A percentile compares a stretch with the other conserved stretches of the same genome.
Conservation (phyloP, 2,797 vertebrate genomes). For the Podarcis lilfordi region DNA sequence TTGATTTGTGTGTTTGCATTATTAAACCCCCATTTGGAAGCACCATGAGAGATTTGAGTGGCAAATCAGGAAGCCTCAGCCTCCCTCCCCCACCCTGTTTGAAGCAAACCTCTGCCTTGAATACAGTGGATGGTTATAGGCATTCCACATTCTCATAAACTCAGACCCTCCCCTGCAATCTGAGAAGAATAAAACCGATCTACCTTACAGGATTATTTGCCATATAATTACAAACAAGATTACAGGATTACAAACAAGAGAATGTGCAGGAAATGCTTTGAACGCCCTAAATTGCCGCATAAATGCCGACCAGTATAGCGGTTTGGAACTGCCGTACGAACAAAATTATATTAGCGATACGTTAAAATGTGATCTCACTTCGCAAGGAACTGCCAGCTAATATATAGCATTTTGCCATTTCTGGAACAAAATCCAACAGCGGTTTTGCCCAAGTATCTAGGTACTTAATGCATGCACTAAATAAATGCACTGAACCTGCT, state of each 20-base stretch:
- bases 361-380: conserved; percentile 30
- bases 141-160: too few species aligned
- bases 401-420: conserved; percentile 50
- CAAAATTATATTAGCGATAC: conserved; percentile 33
- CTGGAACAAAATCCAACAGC: conserved; percentile 37
- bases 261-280: background rate
- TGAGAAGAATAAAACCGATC: background rate
- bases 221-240: background rate
- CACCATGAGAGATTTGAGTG: too few species aligned
- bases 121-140: too few species aligned
- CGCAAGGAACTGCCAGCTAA: conserved; percentile 40
- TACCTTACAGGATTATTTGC: background rate
- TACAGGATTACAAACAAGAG: background rate
- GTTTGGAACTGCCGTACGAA: background rate
- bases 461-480: conserved; percentile 40
- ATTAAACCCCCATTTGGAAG: too few species aligned
- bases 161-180: background rate
- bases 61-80: too few species aligned
- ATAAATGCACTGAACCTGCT: conserved; percentile 49
- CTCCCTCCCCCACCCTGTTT: too few species aligned
- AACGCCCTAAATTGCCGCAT: background rate
- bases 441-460: conserved; percentile 37
- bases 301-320: background rate
- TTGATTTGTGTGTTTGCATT: too few species aligned
- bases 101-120: too few species aligned